Evolutionary conservation across 2,113 vertebrate genomes (phyloP), one percentile per base, ranked within the genome.

Genomic region (Aptenodytes forsteri): DNA sequence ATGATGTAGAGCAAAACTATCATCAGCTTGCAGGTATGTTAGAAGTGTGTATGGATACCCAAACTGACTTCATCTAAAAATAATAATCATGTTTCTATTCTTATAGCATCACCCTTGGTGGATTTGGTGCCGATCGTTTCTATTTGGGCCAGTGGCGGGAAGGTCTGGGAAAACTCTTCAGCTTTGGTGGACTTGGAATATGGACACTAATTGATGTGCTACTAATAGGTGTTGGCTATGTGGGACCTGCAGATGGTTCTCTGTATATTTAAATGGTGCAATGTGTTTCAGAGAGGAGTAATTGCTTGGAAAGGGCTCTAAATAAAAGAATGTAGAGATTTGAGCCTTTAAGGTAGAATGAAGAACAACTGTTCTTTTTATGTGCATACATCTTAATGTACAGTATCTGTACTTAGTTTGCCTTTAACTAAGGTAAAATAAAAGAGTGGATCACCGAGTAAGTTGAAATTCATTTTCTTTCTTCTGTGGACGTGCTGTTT

Each of bases 111-210:
- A 99, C 99, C 4, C 99, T 99, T 1, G 99, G 99, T 8, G 99
- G 99, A 49, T 99, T 99, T 87, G 99, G 99, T 23, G 99, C 99
- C 0, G 99, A 99, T 87, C 99, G 99, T 17, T 99, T 99, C 98
- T 99, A 99, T 96, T 97, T 99, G 98, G 99, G 99, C 88, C 99
- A 99, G 98, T 99, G 99, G 99, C 97, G 99, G 49, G 99, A 99
- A 73, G 99, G 99, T 85, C 98, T 99, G 9, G 99, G 99, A 94
- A 99, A 99, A 87, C 99, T 99, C 91, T 99, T 99, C 98, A 99
- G 99, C 98, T 99, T 99, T 46, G 99, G 99, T 26, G 99, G 99
- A 61, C 98, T 99, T 96, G 99, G 99, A 50, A 99, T 99, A 94
- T 99, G 99, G 99, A 99, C 99, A 2, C 95, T 99, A 11, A 99